Percentiles rank a stretch among this genome's conserved stretches.
phyloP scores from a whole-genome alignment of 23 tunicate genomes.

The Aplidium turbinatum region DNA sequence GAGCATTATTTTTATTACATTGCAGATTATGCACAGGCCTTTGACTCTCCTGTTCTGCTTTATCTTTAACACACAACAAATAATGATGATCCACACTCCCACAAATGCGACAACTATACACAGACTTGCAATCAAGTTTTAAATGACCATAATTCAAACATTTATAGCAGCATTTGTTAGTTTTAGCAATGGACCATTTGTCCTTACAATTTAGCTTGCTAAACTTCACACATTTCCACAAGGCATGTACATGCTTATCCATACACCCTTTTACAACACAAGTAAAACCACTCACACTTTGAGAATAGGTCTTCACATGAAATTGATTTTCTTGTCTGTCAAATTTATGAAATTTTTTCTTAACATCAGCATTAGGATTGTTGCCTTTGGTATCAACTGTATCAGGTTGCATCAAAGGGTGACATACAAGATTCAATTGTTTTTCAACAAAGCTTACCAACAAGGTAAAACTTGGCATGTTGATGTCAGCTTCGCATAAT shows the following conservation, averaged over 20 bases:
- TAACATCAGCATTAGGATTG: no score
- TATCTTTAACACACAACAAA: background rate
- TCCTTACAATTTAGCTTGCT: background rate
- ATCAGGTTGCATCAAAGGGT: conserved; percentile 16
- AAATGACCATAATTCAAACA: background rate
- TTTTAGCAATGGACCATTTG: background rate
- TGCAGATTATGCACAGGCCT: no score
- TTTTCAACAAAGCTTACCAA: background rate
- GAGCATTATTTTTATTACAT: no score
- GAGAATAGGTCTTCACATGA: background rate
- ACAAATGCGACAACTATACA: background rate
- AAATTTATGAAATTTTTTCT: no score
- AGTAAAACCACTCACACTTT: background rate
- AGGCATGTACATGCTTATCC: background rate
- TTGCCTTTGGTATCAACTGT: background rate
- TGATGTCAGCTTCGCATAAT: background rate
- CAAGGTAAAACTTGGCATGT: background rate
- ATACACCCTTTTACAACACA: conserved; percentile 1
- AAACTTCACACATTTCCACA: background rate
- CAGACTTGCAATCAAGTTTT: background rate
- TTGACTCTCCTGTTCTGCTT: no score
- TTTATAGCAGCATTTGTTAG: background rate
- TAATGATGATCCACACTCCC: background rate
- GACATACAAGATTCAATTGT: conserved; percentile 7
- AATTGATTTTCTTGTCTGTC: background rate